Evolutionary conservation across 1,140 invertebrate species (phyloP), one percentile per base, ranked within the genome.

Genomic region (Brachionus manjavacas): DNA sequence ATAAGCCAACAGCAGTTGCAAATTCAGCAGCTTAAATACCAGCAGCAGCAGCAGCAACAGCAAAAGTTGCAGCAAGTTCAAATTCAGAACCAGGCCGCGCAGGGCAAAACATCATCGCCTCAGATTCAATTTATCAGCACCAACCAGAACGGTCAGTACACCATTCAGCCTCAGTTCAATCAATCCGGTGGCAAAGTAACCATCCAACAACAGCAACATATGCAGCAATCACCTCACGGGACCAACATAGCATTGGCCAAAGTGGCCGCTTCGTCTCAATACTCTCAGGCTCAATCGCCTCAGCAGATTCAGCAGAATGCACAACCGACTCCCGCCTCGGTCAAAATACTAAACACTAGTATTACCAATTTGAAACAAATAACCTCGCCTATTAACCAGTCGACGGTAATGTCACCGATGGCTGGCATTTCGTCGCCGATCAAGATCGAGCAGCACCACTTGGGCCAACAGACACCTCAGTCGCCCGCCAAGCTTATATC

Each of bases 261-360:
- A 46, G 52, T 68, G 20, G 35, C 52, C 16, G 6, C 76, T 1
- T 11, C 49, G 11, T 12, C 52, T 7, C 52, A 60, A 14, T 81
- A 28, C 35, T n/a, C n/a, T n/a, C 79, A 81, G 39, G 49, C 64
- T 3, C 79, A 60, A 46, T 64, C 49, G 41, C 79, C 52, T 0
- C 79, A 81, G 31, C 72, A 76, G 46, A 74, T 74, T 20, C 70
- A 74, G 39, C 66, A 70, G 35, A 60, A 60, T 60, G 52, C 52
- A 1, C 25, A 20, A 49, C 43, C 9, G n/a, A 16, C 39, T 9
- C 12, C 16, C 8, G 8, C 35, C 4, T 76, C 72, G 1, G 72
- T 76, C 20, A 76, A 76, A 76, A 76, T 76, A 76, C 43, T 76
- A 52, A 76, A 76, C 72, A 76, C 41, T 46, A 76, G 20, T 49